These are phyloP conservation scores for Noturus placidus DNA, from an alignment of 2,113 vertebrate genomes.

Conservation along the genomic window DNA sequence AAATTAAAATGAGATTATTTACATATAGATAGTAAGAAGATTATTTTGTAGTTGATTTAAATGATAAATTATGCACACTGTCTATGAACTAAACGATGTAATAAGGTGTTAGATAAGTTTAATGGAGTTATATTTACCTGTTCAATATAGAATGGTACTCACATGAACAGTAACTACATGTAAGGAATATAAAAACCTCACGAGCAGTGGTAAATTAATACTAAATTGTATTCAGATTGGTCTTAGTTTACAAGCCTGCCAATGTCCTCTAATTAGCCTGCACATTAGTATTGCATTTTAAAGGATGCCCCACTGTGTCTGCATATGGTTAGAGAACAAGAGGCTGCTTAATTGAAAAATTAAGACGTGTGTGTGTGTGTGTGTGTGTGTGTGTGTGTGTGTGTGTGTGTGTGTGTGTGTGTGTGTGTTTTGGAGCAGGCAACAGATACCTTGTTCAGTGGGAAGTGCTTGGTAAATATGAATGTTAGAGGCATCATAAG, in stretches of 20 bases:
- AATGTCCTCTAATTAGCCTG: conserved; percentile 78
- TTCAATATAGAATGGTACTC: not conserved
- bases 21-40: not conserved
- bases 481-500: conserved; percentile 57
- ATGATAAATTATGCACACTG: not conserved
- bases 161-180: not conserved
- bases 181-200: conserved; percentile 24
- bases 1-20: not conserved
- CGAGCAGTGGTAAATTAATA: conserved; percentile 56
- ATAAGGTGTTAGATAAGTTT: not conserved
- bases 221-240: conserved; percentile 68
- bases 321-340: conserved; percentile 78
- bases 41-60: not conserved
- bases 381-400: conserved; percentile 55
- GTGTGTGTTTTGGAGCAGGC: conserved; percentile 61
- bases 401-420: conserved; percentile 70
- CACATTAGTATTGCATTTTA: conserved; percentile 76
- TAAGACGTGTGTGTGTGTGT: conserved; percentile 74
- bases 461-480: conserved; percentile 58
- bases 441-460: conserved; percentile 57
- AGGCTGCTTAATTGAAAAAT: conserved; percentile 80
- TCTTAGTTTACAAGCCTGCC: conserved; percentile 67
- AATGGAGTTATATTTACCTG: not conserved
- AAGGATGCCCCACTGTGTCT: conserved; percentile 74
- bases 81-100: not conserved